Base-by-base conservation (phyloP, 2,888 invertebrate genomes). In the Torymus aiolomorphi region DNA sequence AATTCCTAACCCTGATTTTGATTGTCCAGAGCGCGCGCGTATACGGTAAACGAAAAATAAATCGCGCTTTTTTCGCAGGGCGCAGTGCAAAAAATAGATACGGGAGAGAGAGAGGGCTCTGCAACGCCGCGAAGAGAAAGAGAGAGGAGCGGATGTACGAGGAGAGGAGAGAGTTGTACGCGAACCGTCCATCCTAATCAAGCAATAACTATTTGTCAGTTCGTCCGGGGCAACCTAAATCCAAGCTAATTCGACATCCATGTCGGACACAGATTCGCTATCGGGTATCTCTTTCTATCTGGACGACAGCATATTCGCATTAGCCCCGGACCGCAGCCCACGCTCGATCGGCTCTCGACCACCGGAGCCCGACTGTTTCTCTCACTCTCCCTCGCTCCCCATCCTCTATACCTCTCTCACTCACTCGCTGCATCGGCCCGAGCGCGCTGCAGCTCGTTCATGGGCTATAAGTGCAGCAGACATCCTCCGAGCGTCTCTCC, bases 181-280 rank as follows among this genome's bases (percentile, higher is more conserved):
- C 52, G 77, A 82, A 82, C 75, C 82, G 83, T 81, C 84, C 84
- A 84, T 84, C 88, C 90, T 90, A 89, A 90, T 90, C 90, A 89
- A 90, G 90, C 89, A 90, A 89, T 89, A 90, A 90, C 90, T 90
- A 90, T 90, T 90, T 90, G 90, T 90, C 90, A 90, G 89, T 89
- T 71, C 77, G 31, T 31, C 66, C 75, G 86, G 87, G 88, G 88
- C 89, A 90, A 90, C 89, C 90, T 89, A 89, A 90, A 90, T 90
- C 89, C 90, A 88, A 89, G 90, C 90, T 90, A 90, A 90, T 90
- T 90, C 90, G 90, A 90, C 90, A 90, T 89, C 90, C 90, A 88
- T 90, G 90, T 90, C 89, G 89, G 87, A 90, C 90, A 90, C 89
- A 89, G 90, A 90, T 90, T 90, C 88, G 87, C 89, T 90, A 90